Evolutionary conservation across 2,113 vertebrate genomes (phyloP), one percentile per base, ranked within the genome.

Genomic region (Mesembrinibis cayennensis): DNA sequence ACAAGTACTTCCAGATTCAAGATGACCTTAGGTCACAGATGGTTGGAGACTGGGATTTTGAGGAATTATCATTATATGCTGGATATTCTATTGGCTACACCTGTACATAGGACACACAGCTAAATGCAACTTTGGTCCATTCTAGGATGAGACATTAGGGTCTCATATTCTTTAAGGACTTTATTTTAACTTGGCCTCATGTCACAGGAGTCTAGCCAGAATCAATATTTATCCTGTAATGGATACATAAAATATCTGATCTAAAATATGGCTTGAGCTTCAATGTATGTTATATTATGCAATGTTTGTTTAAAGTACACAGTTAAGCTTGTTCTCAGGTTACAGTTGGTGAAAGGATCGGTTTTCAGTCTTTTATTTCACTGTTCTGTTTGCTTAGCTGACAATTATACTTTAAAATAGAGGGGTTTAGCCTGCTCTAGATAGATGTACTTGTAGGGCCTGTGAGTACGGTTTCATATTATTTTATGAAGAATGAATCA

Each of bases 301-400:
- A 74, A n/a, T 45, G 47, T 94, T 93, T 96, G 42, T 74, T 90
- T 82, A 59, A 95, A 95, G 55, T 32, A 56, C 36, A 73, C 7
- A 38, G 52, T 78, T 84, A 96, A 91, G n/a, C 78, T 91, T 3
- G 0, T 85, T 91, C 78, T 96, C 42, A 45, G n/a, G 61, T 93
- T 95, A 52, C 87, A 76, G 20, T 4, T 89, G 16, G 10, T 70
- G 47, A 53, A 84, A 84, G 44, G n/a, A 82, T 94, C n/a, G 7
- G 9, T 82, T 91, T 91, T 78, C 69, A 71, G 78, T 53, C 32
- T 93, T 87, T 85, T 89, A 87, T 90, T 95, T 90, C 78, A 74
- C 56, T 78, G 17, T 47, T 91, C 42, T 94, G 38, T 93, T 97
- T 95, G 61, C 73, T 94, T 91, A 96, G 94, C 90, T 94, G 87